Evolutionary conservation across 2,888 invertebrate genomes (phyloP), one percentile per base, ranked within the genome.

Genomic region (Ditula angustiorana): DNA sequence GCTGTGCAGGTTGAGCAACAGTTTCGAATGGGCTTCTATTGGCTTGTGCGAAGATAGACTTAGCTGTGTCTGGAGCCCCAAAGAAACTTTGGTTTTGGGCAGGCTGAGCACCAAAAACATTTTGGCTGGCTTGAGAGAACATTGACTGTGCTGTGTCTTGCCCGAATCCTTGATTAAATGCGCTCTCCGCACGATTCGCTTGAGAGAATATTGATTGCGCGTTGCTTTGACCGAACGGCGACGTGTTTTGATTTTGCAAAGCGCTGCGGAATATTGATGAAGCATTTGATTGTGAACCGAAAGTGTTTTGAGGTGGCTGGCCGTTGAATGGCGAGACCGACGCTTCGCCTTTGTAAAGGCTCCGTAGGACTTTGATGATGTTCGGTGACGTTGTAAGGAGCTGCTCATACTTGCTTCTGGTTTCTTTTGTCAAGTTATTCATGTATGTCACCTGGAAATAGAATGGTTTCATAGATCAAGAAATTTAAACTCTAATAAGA

Each of bases 231-330:
- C 70, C 71, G 47, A 79, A 76, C 2, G 70, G 69, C 10, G 78
- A 68, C 21, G 73, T 55, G 44, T 71, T 79, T 65, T 86, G 87
- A 44, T 72, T 79, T 65, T 86, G 87, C 2, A 78, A 74, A 5
- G 87, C 88, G 71, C 79, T 84, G 2, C 82, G 77, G 63, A 90
- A 91, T 61, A 91, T 68, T 7, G 88, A 87, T 28, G 87, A 76
- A 21, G 86, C 87, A 23, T 77, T 65, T 23, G 56, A 30, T n/a
- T 62, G 28, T 1, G 23, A n/a, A 8, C 71, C 68, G 46, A 74
- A 70, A n/a, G 60, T 53, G 35, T 69, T 72, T 49, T 74, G 77
- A 21, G 70, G 57, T 1, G 67, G 59, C 4, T 41, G 58, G 5
- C 26, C 35, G 7, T 70, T 58, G 66, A 86, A 86, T n/a, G 86